phyloP scores from a whole-genome alignment of 2,888 invertebrate genomes.

The Calameuta idolon region DNA sequence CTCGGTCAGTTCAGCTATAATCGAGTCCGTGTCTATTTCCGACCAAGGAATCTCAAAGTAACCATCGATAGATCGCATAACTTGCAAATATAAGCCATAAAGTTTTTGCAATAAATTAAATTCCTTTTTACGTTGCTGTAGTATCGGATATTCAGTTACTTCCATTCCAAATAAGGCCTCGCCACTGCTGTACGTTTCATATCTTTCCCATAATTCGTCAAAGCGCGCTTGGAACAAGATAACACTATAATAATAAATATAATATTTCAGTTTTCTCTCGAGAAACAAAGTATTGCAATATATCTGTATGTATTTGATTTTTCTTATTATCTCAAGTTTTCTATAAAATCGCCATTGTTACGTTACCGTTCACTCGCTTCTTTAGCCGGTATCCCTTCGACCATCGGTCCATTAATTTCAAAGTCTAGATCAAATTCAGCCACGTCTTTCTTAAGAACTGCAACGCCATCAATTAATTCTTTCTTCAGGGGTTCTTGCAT shows the following conservation, averaged over 20 bases:
- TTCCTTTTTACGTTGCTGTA: slow-evolving; percentile 84
- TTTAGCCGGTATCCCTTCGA: slow-evolving; percentile 82
- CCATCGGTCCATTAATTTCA: slow-evolving; percentile 86
- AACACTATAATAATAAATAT: slow-evolving; percentile 67
- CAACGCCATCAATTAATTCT: slow-evolving; percentile 79
- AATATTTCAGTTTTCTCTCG: slow-evolving; percentile 6
- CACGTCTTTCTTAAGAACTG: slow-evolving; percentile 75
- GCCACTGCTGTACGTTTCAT: slow-evolving; percentile 85
- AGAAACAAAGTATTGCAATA: not conserved
- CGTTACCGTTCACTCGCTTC: slow-evolving; percentile 85
- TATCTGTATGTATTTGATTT: slow-evolving; percentile 6
- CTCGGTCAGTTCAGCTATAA: slow-evolving; percentile 82
- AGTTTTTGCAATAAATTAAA: slow-evolving; percentile 86
- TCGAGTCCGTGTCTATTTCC: slow-evolving; percentile 85
- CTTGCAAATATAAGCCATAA: slow-evolving; percentile 83
- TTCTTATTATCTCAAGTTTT: slow-evolving; percentile 8
- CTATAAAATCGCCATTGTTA: not conserved
- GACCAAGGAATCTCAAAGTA: slow-evolving; percentile 89
- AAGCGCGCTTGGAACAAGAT: slow-evolving; percentile 83
- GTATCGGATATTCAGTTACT: slow-evolving; percentile 83
- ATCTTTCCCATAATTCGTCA: slow-evolving; percentile 85
- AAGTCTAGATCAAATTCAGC: slow-evolving; percentile 79
- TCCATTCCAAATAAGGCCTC: slow-evolving; percentile 88
- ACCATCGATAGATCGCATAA: slow-evolving; percentile 87
- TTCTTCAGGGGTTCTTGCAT: slow-evolving; percentile 81